phyloP scores from a whole-genome alignment of 2,113 vertebrate genomes.

The Malurus cyaneus region DNA sequence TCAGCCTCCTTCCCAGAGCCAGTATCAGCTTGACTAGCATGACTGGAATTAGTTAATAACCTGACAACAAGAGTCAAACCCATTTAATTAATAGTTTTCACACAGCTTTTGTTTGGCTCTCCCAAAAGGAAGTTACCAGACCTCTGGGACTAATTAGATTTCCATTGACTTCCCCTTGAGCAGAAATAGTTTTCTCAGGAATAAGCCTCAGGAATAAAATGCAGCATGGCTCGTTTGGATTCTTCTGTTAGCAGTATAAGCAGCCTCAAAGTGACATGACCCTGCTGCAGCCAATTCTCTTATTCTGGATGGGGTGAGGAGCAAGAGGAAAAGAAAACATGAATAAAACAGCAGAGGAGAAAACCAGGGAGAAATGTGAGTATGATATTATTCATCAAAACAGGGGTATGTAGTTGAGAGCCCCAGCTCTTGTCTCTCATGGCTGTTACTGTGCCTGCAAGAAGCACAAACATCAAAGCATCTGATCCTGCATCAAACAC shows the following conservation, averaged over 20 bases:
- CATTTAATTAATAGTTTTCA: slow-evolving; percentile 21
- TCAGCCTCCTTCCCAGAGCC: background rate
- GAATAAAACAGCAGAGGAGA: background rate
- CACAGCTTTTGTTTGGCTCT: background rate
- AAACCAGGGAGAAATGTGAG: background rate
- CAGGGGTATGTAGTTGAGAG: background rate
- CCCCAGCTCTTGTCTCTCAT: background rate
- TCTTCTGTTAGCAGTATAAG: background rate
- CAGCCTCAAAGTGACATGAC: background rate
- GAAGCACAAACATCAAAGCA: background rate
- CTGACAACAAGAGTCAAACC: slow-evolving; percentile 25
- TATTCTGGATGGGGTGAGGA: background rate
- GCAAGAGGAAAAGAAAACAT: background rate
- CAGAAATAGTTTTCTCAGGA: slow-evolving; percentile 25
- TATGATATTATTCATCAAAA: background rate
- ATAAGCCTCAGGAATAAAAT: background rate
- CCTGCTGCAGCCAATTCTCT: background rate
- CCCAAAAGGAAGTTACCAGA: slow-evolving; percentile 26
- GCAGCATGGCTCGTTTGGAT: background rate
- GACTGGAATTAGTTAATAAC: background rate
- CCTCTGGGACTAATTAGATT: slow-evolving; percentile 39
- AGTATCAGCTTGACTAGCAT: background rate
- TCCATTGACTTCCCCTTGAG: slow-evolving; percentile 24
- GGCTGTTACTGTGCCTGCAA: background rate
- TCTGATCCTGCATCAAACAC: accelerated